These are phyloP conservation scores for Parus major DNA, from an alignment of 2,113 vertebrate species.

Conservation along the genomic window DNA sequence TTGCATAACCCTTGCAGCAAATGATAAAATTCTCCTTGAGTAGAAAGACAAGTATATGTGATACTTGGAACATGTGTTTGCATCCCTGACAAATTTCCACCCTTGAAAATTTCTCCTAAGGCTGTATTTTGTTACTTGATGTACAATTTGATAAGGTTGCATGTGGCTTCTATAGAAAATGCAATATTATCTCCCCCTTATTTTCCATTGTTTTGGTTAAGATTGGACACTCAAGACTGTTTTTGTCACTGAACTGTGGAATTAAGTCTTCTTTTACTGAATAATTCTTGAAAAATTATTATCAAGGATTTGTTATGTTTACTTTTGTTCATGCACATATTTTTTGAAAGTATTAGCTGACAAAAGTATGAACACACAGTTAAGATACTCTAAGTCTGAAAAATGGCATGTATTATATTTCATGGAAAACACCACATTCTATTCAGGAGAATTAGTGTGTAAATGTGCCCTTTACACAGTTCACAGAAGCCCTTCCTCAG, in stretches of 20 bases:
- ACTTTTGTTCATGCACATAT: not conserved
- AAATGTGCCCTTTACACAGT: not conserved
- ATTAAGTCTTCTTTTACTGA: not conserved
- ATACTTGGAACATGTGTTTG: not conserved
- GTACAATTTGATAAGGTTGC: not conserved
- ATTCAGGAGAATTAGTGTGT: not conserved
- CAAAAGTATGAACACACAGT: not conserved
- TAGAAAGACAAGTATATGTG: not conserved
- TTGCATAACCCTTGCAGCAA: not conserved
- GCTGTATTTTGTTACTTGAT: not conserved
- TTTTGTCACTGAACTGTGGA: not conserved
- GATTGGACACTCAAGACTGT: not conserved
- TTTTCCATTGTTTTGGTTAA: not conserved
- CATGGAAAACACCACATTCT: not conserved
- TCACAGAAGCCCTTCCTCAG: not conserved
- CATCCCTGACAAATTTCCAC: not conserved
- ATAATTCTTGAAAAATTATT: not conserved
- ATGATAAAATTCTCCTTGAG: not conserved
- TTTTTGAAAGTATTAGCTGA: not conserved
- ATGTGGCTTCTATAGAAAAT: not conserved
- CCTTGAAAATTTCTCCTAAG: not conserved
- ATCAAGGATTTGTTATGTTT: not conserved
- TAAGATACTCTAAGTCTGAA: not conserved
- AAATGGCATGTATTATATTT: not conserved
- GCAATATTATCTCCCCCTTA: not conserved